Conservation (phyloP, 2,113 vertebrate species). For the Pollachius pollachius region DNA sequence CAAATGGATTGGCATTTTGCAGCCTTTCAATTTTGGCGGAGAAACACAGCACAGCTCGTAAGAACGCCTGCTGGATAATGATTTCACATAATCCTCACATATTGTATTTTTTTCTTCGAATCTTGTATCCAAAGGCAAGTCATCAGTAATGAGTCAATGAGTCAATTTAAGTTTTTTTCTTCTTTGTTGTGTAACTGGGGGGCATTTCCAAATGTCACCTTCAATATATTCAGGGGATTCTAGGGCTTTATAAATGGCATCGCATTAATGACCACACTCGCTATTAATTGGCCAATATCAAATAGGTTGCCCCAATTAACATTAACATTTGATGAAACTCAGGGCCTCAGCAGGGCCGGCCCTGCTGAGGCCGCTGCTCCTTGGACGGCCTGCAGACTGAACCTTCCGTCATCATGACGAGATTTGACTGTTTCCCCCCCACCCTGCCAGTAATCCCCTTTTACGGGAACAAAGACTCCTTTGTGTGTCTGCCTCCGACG, state of each 20-base stretch:
- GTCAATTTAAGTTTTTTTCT: slow-evolving; percentile 60
- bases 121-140: slow-evolving; percentile 55
- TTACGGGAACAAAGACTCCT: slow-evolving; percentile 53
- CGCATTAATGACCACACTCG: slow-evolving; percentile 57
- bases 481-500: slow-evolving; percentile 41
- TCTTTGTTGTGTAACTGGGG: slow-evolving; percentile 51
- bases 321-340: slow-evolving; percentile 37
- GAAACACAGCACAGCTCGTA: too few species aligned
- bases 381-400: slow-evolving; percentile 6
- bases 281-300: slow-evolving; percentile 68
- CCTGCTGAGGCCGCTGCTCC: background rate
- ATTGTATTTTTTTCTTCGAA: slow-evolving; percentile 36
- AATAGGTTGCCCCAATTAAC: slow-evolving; percentile 58
- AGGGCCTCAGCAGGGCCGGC: slow-evolving; percentile 27
- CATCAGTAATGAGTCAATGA: slow-evolving; percentile 44
- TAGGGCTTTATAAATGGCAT: slow-evolving; percentile 69
- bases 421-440: slow-evolving; percentile 42
- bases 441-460: slow-evolving; percentile 3
- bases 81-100: slow-evolving; percentile 20
- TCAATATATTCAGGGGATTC: slow-evolving; percentile 63
- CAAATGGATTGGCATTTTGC: too few species aligned
- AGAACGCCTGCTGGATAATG: background rate
- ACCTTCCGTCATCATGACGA: slow-evolving; percentile 39
- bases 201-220: slow-evolving; percentile 72
- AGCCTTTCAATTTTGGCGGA: too few species aligned